Evolutionary conservation across 1,140 invertebrate species (phyloP), one percentile per base, ranked within the genome.

Genomic region (Bilobella aurantiaca): DNA sequence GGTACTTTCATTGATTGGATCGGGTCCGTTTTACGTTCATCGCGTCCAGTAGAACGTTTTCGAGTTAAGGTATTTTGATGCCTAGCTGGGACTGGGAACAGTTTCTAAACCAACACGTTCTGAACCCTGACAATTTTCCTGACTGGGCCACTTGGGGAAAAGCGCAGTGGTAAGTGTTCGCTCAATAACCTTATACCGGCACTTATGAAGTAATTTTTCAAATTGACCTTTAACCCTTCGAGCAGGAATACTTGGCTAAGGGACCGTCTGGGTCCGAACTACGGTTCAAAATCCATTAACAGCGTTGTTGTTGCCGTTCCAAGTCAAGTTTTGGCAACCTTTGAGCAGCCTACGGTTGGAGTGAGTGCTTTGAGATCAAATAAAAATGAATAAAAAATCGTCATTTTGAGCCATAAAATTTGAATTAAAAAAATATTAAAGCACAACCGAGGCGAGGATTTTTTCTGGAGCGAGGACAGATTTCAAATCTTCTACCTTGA

Each of bases 61-160:
- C 8, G 34, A 8, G 34, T 12, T 18, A 42, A 5, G 8, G 49
- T 23, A 53, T 12, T 53, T 53, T 23, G 32, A 65, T 65, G 63
- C 63, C 63, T 25, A 56, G 42, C 23, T 66, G 64, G 64, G 64
- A 32, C 23, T 66, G 64, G 64, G 64, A 49, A 16, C 27, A 49
- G 14, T 66, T 66, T 23, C 58, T 61, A 61, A 21, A 30, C 5
- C 58, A 66, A 16, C 64, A 66, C 18, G 64, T 66, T 5, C 37
- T 66, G n/a, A 59, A 66, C 29, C 64, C 64, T 18, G 57, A 58
- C 0, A 25, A 32, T 18, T 37, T 47, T 28, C 18, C 30, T 1
- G 64, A 37, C 1, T 49, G 29, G 16, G 21, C 0, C 42, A 14
- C 3, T 27, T 66, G 64, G 64, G 56, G 62, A n/a, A 30, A 59